A percentile compares a stretch with the other conserved stretches of the same genome.
Conservation (phyloP, 1,140 invertebrate genomes). For the Nixonia krombeini region DNA sequence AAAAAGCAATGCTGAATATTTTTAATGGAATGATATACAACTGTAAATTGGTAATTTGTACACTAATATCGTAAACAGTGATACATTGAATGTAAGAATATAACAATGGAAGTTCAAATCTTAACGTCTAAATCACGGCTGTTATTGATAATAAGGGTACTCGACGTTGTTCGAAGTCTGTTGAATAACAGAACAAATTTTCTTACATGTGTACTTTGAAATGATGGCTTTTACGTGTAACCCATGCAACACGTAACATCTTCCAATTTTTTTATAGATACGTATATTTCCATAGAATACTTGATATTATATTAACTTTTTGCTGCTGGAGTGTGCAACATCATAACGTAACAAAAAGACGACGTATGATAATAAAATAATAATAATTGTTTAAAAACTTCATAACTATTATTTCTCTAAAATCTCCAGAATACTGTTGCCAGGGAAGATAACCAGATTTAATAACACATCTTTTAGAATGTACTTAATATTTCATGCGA, state of each 20-base stretch:
- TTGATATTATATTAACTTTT: background rate
- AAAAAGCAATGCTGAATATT: too few relatives aligned
- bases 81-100: too few relatives aligned
- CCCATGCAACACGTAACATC: background rate
- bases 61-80: too few relatives aligned
- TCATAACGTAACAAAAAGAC: background rate
- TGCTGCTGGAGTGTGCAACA: background rate
- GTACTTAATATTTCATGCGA: too few relatives aligned
- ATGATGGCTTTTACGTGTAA: background rate
- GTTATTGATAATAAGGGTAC: constrained; percentile 27
- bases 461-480: too few relatives aligned
- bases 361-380: background rate
- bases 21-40: too few relatives aligned
- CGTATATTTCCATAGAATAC: background rate
- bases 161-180: constrained; percentile 47
- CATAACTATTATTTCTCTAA: too few relatives aligned
- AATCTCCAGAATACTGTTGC: too few relatives aligned
- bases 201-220: too few relatives aligned
- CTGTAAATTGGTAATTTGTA: too few relatives aligned
- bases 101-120: background rate
- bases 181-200: constrained; percentile 15
- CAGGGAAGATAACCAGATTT: too few relatives aligned
- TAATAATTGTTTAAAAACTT: background rate
- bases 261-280: background rate
- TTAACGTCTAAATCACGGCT: background rate